Base-by-base conservation (phyloP, 2,888 invertebrate genomes). In the Caradrina kadenii region DNA sequence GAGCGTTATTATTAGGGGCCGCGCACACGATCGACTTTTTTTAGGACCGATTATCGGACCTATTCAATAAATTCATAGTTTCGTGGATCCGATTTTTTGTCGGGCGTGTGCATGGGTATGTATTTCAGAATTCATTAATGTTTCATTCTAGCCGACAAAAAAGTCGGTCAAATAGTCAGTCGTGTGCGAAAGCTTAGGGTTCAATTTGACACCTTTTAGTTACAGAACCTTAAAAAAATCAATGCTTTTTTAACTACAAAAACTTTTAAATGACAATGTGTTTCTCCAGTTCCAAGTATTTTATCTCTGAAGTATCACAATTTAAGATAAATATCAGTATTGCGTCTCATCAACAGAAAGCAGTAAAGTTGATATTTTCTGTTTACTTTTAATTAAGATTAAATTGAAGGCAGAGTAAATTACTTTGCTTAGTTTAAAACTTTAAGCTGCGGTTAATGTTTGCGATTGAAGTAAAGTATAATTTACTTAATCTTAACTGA, bases 301-400 rank as follows among this genome's bases (percentile, higher is more conserved):
- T 45, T 45, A 45, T 45, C 45, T 31, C 17, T 22, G 39, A 48
- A 74, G 39, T 31, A 54, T 19, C 53, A 21, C 19, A 53, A 53
- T 48, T 49, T 49, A 42, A 62, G 71, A 76, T 70, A 62, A 70
- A 73, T 70, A 76, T 73, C 62, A 42, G 42, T 17, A 49, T 49
- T 15, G 22, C 39, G 52, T 53, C 11, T 53, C 62, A 15, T 31
- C 19, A 49, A 17, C 48, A 11, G 15, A 6, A 10, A 42, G 31
- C 42, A 52, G 52, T 76, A 10, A 56, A 70, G 22, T 70, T 62
- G 42, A 70, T 77, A 45, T 76, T 76, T 76, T 62, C 71, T 73
- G 71, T 70, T 62, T 76, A 58, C 71, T 53, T 62, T 62, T 62
- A 70, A 73, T 62, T 58, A 53, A 49, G 53, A 62, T 62, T 73